Evolutionary conservation across 2,797 vertebrate genomes (phyloP).

Genomic region (Megalops cyprinoides): DNA sequence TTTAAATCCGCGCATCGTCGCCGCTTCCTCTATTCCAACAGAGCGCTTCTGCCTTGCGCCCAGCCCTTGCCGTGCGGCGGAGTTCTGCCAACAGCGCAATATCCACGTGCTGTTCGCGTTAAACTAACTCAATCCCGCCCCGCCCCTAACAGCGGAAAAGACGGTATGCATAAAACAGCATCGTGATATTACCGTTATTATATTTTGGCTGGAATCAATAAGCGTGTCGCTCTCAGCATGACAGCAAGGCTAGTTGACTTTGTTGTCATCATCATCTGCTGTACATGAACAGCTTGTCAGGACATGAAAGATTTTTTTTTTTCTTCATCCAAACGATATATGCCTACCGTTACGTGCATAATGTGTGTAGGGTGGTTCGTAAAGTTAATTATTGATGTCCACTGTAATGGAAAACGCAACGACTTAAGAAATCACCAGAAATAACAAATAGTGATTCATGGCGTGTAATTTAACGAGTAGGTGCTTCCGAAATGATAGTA

Average conservation of each 20-base stretch:
- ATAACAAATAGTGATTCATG: background rate
- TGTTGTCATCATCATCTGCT: background rate
- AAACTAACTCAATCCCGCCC: conserved; percentile 55
- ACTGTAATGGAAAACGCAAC: background rate
- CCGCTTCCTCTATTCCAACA: conserved; percentile 41
- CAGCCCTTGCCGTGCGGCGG: conserved; percentile 60
- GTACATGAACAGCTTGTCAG: background rate
- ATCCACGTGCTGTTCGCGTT: conserved; percentile 69
- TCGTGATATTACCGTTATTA: background rate
- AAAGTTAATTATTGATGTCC: background rate
- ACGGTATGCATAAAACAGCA: conserved; percentile 13
- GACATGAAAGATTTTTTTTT: background rate
- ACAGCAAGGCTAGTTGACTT: background rate
- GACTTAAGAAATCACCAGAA: background rate
- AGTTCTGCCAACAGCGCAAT: conserved; percentile 65
- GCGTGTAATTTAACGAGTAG: background rate
- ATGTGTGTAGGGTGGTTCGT: background rate
- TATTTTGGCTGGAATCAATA: background rate
- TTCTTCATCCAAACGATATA: background rate
- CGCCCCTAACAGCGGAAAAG: conserved; percentile 43
- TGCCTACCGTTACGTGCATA: too few species aligned
- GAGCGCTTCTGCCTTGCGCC: conserved; percentile 58
- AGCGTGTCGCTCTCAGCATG: background rate
- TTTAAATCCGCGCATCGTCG: conserved; percentile 53
- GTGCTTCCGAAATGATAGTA: background rate